phyloP scores from a whole-genome alignment of 2,888 invertebrate genomes.

The Aporophyla lueneburgensis region DNA sequence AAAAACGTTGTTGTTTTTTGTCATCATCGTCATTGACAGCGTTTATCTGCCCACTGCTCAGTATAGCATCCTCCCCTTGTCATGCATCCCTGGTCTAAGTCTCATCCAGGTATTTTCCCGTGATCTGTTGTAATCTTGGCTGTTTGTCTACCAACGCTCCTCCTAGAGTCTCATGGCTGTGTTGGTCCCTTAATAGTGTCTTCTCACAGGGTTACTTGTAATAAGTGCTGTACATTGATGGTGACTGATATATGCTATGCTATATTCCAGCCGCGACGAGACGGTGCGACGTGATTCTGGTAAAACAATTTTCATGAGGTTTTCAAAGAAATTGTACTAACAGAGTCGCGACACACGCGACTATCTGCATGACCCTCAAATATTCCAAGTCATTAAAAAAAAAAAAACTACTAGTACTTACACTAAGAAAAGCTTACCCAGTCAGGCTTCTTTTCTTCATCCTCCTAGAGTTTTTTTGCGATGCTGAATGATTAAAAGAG shows the following conservation, averaged over 20 bases:
- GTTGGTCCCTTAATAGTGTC: neutral
- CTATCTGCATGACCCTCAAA: too few species aligned
- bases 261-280: too few species aligned
- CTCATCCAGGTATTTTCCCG: neutral
- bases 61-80: neutral
- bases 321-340: too few species aligned
- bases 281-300: too few species aligned
- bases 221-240: constrained; percentile 13
- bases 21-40: neutral
- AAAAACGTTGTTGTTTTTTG: constrained; percentile 8
- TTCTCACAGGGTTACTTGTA: constrained; percentile 16
- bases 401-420: neutral
- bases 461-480: neutral
- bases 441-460: neutral
- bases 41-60: neutral
- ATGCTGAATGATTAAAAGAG: too few species aligned
- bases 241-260: too few species aligned
- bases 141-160: neutral
- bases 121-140: neutral
- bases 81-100: neutral
- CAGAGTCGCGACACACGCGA: too few species aligned
- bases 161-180: too few species aligned
- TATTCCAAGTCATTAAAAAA: too few species aligned
- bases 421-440: neutral
- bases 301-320: too few species aligned